These are phyloP conservation scores for Tapirus indicus DNA, from an alignment of 2,797 vertebrate genomes.

Conservation along the genomic window DNA sequence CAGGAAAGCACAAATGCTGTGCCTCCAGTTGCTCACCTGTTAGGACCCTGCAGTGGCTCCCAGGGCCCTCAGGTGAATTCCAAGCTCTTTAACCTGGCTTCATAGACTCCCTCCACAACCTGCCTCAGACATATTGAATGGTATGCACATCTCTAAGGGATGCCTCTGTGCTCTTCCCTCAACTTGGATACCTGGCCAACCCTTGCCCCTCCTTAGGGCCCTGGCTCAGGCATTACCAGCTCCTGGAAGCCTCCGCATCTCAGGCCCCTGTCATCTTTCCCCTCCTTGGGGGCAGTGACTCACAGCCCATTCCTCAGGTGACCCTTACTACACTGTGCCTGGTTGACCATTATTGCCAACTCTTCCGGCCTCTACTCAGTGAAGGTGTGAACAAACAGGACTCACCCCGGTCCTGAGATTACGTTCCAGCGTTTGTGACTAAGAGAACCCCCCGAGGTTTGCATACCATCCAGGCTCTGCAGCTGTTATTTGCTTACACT, in stretches of 20 bases:
- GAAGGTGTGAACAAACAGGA: not conserved
- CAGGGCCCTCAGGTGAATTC: not conserved
- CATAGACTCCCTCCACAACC: not conserved
- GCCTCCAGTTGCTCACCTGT: not conserved
- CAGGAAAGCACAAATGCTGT: not conserved
- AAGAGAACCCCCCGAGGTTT: not conserved
- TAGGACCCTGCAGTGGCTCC: not conserved
- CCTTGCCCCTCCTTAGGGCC: not conserved
- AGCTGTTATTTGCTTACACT: slow-evolving; percentile 6
- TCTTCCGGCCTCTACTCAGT: not conserved
- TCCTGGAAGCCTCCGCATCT: not conserved
- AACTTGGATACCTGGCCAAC: not conserved
- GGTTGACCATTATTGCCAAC: not conserved
- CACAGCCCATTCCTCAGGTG: not conserved
- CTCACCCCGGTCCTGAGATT: not conserved
- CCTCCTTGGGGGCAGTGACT: not conserved
- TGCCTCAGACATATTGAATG: not conserved
- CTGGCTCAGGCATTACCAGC: not conserved
- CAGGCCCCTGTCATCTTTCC: not conserved
- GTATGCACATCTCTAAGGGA: not conserved
- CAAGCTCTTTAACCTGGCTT: not conserved
- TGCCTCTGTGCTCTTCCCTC: not conserved
- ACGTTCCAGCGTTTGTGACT: not conserved
- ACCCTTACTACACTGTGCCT: too few relatives aligned
- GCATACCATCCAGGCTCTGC: not conserved